These are phyloP conservation scores for Regulus satrapa DNA, from an alignment of 2,113 vertebrate genomes.

Conservation along the genomic window DNA sequence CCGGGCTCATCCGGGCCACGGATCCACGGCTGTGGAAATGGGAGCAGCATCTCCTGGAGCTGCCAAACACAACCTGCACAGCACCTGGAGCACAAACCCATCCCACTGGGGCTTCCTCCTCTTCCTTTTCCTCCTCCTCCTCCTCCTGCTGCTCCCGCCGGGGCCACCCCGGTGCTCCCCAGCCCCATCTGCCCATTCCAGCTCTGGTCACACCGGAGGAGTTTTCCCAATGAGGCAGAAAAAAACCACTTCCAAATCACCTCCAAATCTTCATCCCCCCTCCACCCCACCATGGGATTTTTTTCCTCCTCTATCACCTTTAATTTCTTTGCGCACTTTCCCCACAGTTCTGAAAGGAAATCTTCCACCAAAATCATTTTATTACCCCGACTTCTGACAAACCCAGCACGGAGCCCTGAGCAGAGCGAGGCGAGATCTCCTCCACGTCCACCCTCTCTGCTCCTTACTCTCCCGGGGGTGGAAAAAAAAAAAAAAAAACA, in stretches of 20 bases:
- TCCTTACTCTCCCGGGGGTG: background rate
- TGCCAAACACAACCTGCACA: background rate
- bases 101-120: background rate
- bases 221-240: background rate
- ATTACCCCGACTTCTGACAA: rapidly evolving
- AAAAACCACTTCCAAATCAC: background rate
- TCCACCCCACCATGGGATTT: rapidly evolving
- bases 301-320: background rate
- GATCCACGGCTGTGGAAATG: rapidly evolving
- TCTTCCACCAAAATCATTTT: background rate
- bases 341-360: background rate
- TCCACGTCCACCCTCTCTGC: background rate
- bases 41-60: background rate
- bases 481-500: background rate
- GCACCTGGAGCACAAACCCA: background rate
- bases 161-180: background rate
- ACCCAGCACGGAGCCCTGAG: background rate
- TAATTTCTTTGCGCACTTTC: background rate
- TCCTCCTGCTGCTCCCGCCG: background rate
- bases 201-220: background rate
- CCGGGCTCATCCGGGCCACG: background rate
- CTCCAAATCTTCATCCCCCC: background rate
- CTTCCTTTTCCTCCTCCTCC: background rate
- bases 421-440: background rate
- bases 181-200: background rate